A percentile compares a stretch with the other conserved stretches of the same genome.
These are phyloP conservation scores for Cebidichthys violaceus DNA, from an alignment of 2,113 vertebrate genomes.

Conservation along the genomic window DNA sequence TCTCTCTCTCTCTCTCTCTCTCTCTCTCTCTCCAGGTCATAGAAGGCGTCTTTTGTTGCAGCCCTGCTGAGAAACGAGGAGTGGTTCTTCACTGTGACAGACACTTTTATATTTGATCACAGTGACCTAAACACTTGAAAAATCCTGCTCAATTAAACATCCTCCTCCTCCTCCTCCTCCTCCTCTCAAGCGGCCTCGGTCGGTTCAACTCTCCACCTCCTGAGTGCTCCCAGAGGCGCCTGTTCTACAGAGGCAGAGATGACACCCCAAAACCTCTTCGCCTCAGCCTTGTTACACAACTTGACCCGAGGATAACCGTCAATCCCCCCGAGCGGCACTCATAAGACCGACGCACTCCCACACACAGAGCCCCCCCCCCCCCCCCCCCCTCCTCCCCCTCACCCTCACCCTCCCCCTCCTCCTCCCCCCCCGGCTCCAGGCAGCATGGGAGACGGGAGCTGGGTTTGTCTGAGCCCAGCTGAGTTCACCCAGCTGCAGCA, in stretches of 20 bases:
- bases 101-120: not conserved
- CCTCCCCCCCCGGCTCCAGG: slow-evolving; percentile 9
- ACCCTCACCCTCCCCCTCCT: not conserved
- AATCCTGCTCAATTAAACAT: not conserved
- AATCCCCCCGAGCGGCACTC: not conserved
- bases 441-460: slow-evolving; percentile 88
- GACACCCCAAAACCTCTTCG: slow-evolving; percentile 51
- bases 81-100: slow-evolving; percentile 27
- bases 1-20: slow-evolving; percentile 1
- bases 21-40: slow-evolving; percentile 47
- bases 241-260: slow-evolving; percentile 44
- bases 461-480: slow-evolving; percentile 91
- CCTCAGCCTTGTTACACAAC: slow-evolving; percentile 38
- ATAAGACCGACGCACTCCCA: slow-evolving; percentile 4
- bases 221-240: slow-evolving; percentile 35
- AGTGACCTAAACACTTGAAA: slow-evolving; percentile 4
- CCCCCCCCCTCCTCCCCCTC: not conserved
- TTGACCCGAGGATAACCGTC: slow-evolving; percentile 63
- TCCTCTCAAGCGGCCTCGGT: not conserved
- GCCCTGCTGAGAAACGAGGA: slow-evolving; percentile 37
- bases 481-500: slow-evolving; percentile 95
- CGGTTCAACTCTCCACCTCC: slow-evolving; percentile 38
- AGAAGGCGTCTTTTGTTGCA: slow-evolving; percentile 18
- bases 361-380: not conserved
- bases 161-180: not conserved